A percentile compares a stretch with the other conserved stretches of the same genome.
phyloP scores from a whole-genome alignment of 2,113 vertebrate genomes.

The Gadus macrocephalus region DNA sequence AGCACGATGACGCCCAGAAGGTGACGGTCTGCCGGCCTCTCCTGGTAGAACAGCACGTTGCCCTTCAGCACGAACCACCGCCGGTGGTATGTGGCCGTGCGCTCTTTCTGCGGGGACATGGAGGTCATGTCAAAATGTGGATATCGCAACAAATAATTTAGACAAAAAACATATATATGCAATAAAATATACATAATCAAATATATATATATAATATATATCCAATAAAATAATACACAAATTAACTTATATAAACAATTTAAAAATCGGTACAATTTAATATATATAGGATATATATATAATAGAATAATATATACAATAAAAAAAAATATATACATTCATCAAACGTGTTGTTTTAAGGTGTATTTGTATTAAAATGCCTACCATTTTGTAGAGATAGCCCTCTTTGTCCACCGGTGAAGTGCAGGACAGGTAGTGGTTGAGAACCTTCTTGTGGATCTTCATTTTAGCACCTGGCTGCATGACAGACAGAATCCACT shows the following conservation, averaged over 20 bases:
- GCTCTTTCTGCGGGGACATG: constrained; percentile 45
- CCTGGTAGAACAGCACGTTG: constrained; percentile 79
- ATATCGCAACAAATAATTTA: too few relatives aligned
- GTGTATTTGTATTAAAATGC: background rate
- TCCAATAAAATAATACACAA: background rate
- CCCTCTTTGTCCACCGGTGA: constrained; percentile 73
- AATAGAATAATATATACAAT: too few relatives aligned
- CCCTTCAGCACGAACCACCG: constrained; percentile 76
- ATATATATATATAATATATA: background rate
- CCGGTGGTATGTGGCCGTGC: constrained; percentile 67
- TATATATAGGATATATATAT: too few relatives aligned
- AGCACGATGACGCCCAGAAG: constrained; percentile 75
- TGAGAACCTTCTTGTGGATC: constrained; percentile 67
- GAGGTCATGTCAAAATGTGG: background rate
- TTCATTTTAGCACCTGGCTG: constrained; percentile 67
- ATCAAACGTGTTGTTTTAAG: background rate
- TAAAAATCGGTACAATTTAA: too few relatives aligned
- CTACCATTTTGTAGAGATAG: constrained; percentile 77
- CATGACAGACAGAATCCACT: background rate
- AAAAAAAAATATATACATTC: too few relatives aligned
- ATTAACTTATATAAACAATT: too few relatives aligned
- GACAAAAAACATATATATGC: too few relatives aligned
- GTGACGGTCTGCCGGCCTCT: constrained; percentile 64
- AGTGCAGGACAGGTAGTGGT: constrained; percentile 63
- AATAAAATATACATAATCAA: background rate